phyloP scores from a whole-genome alignment of 1,140 invertebrate species.

The Penaeus indicus region DNA sequence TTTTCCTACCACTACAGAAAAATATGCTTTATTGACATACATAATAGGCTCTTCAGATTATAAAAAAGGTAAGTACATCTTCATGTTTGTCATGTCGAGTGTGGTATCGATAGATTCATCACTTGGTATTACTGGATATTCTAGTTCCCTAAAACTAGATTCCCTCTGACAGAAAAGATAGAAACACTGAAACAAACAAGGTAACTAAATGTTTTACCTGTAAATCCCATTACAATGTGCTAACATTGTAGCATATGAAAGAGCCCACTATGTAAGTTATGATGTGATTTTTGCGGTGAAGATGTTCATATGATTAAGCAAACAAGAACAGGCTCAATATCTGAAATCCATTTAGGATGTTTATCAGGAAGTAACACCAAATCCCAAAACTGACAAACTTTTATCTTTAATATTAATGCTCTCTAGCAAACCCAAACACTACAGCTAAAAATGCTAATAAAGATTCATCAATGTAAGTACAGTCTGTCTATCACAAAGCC shows the following conservation, averaged over 20 bases:
- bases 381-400: too few species aligned
- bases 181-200: too few species aligned
- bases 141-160: too few species aligned
- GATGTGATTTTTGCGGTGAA: conserved; percentile 12
- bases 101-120: too few species aligned
- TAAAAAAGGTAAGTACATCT: background rate
- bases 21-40: conserved; percentile 51
- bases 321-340: conserved; percentile 21
- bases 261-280: conserved; percentile 11
- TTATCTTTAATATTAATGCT: conserved; percentile 15
- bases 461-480: conserved; percentile 37
- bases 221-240: conserved; percentile 7
- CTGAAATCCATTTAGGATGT: conserved; percentile 7
- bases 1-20: conserved; percentile 47
- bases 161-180: too few species aligned
- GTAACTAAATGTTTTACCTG: too few species aligned
- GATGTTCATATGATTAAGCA: conserved; percentile 18
- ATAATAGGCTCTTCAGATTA: conserved; percentile 50
- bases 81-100: too few species aligned
- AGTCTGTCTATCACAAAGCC: conserved; percentile 52
- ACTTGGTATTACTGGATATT: too few species aligned
- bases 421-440: conserved; percentile 20
- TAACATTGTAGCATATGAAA: background rate
- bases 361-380: conserved; percentile 35
- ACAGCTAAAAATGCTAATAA: conserved; percentile 1